Base-by-base conservation (phyloP, 2,888 invertebrate genomes). In the Cetonia aurata region DNA sequence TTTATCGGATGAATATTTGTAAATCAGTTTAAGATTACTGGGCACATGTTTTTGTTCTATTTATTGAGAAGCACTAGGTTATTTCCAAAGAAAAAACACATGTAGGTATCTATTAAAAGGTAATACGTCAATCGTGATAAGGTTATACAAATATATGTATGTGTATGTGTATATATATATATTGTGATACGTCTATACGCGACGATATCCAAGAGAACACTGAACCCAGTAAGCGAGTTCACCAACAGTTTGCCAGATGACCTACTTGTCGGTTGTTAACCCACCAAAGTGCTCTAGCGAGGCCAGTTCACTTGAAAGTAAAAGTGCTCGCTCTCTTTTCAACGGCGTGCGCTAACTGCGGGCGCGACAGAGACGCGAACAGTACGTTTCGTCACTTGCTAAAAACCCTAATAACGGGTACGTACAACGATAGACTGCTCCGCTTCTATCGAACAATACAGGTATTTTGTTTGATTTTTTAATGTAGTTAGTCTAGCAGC, bases 231-330 rank as follows among this genome's bases (percentile, higher is more conserved):
- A 70, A 70, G 84, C 85, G 85, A 87, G 87, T 83, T 83, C 81
- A 82, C 81, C 86, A 88, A 68, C 86, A 88, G 88, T 88, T 88
- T 88, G 90, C 90, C 87, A 89, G 89, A 87, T 90, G 92, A 91
- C 92, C 92, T 89, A 92, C 88, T 91, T 92, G 87, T 88, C 89
- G 92, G 90, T 89, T 90, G 89, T 90, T 91, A 89, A 90, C 83
- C 90, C 86, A 74, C 87, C 88, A 86, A 88, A 88, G 88, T 80
- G 79, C 81, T 79, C 80, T 81, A 81, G 81, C 83, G 84, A 83
- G 84, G 85, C 84, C 87, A 87, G 87, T 87, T 87, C 87, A 86
- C 85, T 83, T 86, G 88, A 88, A 88, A 88, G 88, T 88, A 87
- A 88, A 88, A 88, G 88, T 88, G 75, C 74, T 73, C 78, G 76